A percentile compares a stretch with the other conserved stretches of the same genome.
Conservation (phyloP, 2,888 invertebrate species). For the Elysia crispata region DNA sequence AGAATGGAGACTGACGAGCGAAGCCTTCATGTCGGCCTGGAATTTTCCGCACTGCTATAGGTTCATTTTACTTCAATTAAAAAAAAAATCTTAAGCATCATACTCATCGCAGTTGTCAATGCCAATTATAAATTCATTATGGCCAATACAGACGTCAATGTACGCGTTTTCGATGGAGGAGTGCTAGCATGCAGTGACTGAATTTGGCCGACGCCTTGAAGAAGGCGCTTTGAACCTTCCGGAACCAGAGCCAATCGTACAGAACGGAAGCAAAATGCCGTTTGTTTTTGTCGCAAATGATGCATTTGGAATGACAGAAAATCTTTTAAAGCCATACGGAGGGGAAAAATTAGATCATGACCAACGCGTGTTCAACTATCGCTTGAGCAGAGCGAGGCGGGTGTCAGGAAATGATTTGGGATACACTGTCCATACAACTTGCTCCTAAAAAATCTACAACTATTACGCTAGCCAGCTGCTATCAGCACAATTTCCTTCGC, state of each 20-base stretch:
- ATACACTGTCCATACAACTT: slow-evolving; percentile 10
- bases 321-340: slow-evolving; percentile 1
- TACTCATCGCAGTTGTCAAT: slow-evolving; percentile 20
- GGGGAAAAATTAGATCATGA: slow-evolving; percentile 1
- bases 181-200: slow-evolving; percentile 2
- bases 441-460: background rate
- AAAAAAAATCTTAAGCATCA: slow-evolving; percentile 11
- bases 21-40: slow-evolving; percentile 1
- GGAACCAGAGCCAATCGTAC: slow-evolving; percentile 1
- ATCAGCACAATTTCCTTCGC: background rate
- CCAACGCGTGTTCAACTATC: too few relatives aligned
- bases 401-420: background rate
- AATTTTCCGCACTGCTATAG: background rate
- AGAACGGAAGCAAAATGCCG: slow-evolving; percentile 12
- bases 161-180: background rate
- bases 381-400: slow-evolving; percentile 9
- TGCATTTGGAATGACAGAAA: slow-evolving; percentile 2
- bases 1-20: slow-evolving; percentile 4
- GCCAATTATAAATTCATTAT: too few relatives aligned
- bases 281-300: slow-evolving; percentile 18
- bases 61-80: slow-evolving; percentile 9
- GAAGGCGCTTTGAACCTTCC: background rate
- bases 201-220: background rate
- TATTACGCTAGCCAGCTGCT: too few relatives aligned
- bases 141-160: slow-evolving; percentile 1